Evolutionary conservation across 2,797 vertebrate genomes (phyloP), one percentile per base, ranked within the genome.

Genomic region (Prionace glauca): DNA sequence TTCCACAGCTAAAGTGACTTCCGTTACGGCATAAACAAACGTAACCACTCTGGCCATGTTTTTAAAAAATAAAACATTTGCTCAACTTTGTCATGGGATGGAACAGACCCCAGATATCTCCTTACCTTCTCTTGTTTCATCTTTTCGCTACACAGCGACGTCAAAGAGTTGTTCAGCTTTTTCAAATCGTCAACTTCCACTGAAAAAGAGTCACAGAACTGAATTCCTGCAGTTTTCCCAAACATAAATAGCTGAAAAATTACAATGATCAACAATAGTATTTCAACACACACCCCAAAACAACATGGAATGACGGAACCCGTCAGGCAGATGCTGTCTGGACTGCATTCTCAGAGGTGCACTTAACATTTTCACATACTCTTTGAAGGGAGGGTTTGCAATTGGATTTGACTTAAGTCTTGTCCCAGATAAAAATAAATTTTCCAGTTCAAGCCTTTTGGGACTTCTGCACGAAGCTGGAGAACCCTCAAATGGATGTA

Each of bases 81-180:
- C 56, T 90, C 24, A 22, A 0, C 1, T 71, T 1, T 10, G 67
- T 24, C 18, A 20, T 12, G 91, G 91, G 65, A 29, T 8, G 62
- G 24, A 26, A 14, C 50, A 50, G n/a, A 7, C 14, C 20, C 41
- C 0, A 2, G 45, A 22, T 7, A 56, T 32, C 41, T 0, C n/a
- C 98, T 98, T 96, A 99, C 99, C 98, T 99, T 99, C 98, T 99
- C 99, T 97, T 99, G 99, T 98, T 99, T 99, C 97, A 99, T 99
- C 97, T 99, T 99, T 98, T 99, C 99, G 97, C 97, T 99, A 97
- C 99, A 99, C 97, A 99, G 98, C 95, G 97, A 98, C 96, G 99
- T 98, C 97, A 99, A 96, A 87, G 99, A 98, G 97, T 98, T 99
- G 97, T 98, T 99, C 97, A 99, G 97, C 98, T 99, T 99, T 98